Evolutionary conservation across 2,113 vertebrate species (phyloP), one percentile per base, ranked within the genome.

Genomic region (Trematomus loennbergii): DNA sequence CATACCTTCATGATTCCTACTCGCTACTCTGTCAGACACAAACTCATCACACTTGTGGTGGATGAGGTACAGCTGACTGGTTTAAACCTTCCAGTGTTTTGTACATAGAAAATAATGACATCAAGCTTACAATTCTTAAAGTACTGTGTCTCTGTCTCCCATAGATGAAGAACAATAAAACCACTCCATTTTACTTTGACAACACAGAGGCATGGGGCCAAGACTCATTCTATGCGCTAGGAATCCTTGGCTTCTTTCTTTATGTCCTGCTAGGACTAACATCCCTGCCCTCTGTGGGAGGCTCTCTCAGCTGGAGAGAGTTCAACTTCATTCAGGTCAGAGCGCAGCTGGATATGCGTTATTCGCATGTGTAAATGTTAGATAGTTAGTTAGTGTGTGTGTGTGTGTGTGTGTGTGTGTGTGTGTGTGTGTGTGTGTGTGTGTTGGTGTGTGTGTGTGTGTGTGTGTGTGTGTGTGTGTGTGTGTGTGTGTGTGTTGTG

Each of bases 241-340:
- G 97, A 65, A 96, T 97, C 65, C 89, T 98, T 75, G 97, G 97
- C 72, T 97, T 97, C 91, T 97, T 95, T 70, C 92, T 97, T n/a
- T 98, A 96, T 80, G 57, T 97, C 57, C 94, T 99, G 69, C 88
- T 98, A 67, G 97, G 97, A 86, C 96, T 98, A 89, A 97, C 97
- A 78, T 99, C 97, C 4, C 94, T 99, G 82, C 97, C 97, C 57
- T 98, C 97, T 12, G 97, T 99, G 70, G 98, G 96, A 93, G 97
- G 96, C 83, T 76, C 16, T 1, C 95, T 97, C 90, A 98, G 98
- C 94, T 98, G 97, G 98, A 93, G 96, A 93, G 97, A 99, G 93
- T 98, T 92, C 76, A 93, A 18, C 89, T 91, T 93, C 55, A 77
- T 93, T 85, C 91, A 92, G 88, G 88, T 92, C 87, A 91, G 89